Evolutionary conservation across 2,113 vertebrate genomes (phyloP).

Genomic region (Penelope pileata): DNA sequence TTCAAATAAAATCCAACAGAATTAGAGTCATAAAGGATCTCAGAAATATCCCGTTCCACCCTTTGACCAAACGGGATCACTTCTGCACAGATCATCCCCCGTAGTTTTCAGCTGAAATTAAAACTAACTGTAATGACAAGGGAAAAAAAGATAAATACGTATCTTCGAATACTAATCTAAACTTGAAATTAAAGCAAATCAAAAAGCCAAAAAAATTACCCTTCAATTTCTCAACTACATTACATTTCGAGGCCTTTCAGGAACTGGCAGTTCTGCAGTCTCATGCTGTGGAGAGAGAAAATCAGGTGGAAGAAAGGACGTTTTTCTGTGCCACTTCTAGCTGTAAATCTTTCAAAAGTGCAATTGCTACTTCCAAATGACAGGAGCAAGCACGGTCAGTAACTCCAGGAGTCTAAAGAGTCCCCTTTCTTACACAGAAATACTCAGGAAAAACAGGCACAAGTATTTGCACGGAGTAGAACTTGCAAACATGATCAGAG

Average conservation of each 20-base stretch:
- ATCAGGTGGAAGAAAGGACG: background rate
- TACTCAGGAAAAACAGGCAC: background rate
- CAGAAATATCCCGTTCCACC: background rate
- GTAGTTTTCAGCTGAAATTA: background rate
- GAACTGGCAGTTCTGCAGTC: background rate
- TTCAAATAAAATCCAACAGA: background rate
- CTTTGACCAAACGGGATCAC: background rate
- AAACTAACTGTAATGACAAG: background rate
- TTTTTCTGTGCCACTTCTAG: background rate
- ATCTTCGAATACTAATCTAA: background rate
- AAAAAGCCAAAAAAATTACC: background rate
- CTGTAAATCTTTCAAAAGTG: background rate
- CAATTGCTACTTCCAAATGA: background rate
- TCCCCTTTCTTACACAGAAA: background rate
- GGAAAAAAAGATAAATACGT: background rate
- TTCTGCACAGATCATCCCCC: background rate
- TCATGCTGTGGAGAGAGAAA: background rate
- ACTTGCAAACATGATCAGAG: background rate
- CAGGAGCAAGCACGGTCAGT: background rate
- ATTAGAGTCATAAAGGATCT: background rate
- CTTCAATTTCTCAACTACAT: background rate
- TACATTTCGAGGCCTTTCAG: background rate
- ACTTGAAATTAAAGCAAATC: background rate
- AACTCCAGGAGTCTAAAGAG: background rate
- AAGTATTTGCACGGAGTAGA: background rate